phyloP scores from a whole-genome alignment of 2,888 invertebrate genomes.

The Ischnura elegans region DNA sequence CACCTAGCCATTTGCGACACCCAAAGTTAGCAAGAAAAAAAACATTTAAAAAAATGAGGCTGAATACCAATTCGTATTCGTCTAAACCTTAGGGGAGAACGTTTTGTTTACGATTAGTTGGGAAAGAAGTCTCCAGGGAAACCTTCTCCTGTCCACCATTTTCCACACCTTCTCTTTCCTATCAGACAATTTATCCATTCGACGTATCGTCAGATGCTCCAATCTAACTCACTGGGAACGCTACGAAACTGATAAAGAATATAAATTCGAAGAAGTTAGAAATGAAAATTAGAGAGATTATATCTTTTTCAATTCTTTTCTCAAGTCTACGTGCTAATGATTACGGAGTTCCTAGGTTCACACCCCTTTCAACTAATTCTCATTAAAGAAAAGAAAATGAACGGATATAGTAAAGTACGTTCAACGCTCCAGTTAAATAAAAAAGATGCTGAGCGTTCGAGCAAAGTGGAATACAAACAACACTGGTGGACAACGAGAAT shows the following conservation, averaged over 20 bases:
- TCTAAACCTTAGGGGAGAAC: not conserved
- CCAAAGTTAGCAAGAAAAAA: not conserved
- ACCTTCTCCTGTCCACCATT: not conserved
- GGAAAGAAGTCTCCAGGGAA: not conserved
- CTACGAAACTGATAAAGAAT: not conserved
- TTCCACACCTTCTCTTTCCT: not conserved
- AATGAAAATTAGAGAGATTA: too few relatives aligned
- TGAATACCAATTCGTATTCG: not conserved
- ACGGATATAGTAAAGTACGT: too few relatives aligned
- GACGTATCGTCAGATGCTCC: not conserved
- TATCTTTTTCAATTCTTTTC: too few relatives aligned
- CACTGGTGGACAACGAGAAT: too few relatives aligned
- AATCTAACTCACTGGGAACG: not conserved
- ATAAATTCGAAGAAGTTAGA: not conserved
- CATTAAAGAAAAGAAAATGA: too few relatives aligned
- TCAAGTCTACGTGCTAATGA: too few relatives aligned
- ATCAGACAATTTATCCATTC: not conserved
- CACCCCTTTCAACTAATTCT: too few relatives aligned
- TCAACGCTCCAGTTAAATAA: too few relatives aligned
- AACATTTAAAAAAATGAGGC: not conserved
- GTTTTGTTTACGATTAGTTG: constrained; percentile 1
- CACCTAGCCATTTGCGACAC: not conserved
- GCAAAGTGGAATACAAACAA: too few relatives aligned
- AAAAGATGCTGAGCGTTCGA: too few relatives aligned
- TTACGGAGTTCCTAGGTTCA: too few relatives aligned